phyloP scores from a whole-genome alignment of 2,797 vertebrate species.

The Enteromius anoplus region DNA sequence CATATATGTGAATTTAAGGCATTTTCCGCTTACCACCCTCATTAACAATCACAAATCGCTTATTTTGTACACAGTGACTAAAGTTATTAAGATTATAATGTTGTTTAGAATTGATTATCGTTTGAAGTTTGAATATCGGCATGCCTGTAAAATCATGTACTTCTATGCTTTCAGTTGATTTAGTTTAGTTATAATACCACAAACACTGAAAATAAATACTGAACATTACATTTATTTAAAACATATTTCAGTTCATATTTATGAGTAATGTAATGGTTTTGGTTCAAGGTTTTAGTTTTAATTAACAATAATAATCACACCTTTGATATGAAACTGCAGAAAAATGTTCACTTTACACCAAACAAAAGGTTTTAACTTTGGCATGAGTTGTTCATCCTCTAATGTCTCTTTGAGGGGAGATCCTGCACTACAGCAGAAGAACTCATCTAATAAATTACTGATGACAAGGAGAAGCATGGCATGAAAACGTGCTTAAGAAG shows the following conservation, averaged over 20 bases:
- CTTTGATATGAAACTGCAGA: not conserved
- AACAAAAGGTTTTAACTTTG: not conserved
- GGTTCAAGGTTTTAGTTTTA: not conserved
- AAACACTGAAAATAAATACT: not conserved
- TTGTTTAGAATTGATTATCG: not conserved
- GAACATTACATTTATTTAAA: not conserved
- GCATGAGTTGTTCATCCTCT: not conserved
- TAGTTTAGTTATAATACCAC: not conserved
- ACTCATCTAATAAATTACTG: slow-evolving; percentile 19
- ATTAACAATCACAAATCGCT: not conserved
- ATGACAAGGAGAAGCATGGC: slow-evolving; percentile 5
- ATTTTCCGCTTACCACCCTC: not conserved
- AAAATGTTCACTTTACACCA: not conserved
- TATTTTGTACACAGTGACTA: not conserved
- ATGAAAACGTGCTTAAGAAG: slow-evolving; percentile 15
- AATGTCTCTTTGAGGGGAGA: not conserved
- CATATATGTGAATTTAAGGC: not conserved
- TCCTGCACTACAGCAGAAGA: slow-evolving; percentile 5
- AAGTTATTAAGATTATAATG: not conserved
- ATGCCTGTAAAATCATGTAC: not conserved
- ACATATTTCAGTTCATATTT: not conserved
- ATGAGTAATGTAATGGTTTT: not conserved
- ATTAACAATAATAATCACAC: not conserved
- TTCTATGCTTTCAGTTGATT: not conserved
- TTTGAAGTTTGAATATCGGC: not conserved